A percentile compares a stretch with the other conserved stretches of the same genome.
Evolutionary conservation across 2,113 vertebrate genomes (phyloP).

Genomic region (Gymnocephalus cernua): DNA sequence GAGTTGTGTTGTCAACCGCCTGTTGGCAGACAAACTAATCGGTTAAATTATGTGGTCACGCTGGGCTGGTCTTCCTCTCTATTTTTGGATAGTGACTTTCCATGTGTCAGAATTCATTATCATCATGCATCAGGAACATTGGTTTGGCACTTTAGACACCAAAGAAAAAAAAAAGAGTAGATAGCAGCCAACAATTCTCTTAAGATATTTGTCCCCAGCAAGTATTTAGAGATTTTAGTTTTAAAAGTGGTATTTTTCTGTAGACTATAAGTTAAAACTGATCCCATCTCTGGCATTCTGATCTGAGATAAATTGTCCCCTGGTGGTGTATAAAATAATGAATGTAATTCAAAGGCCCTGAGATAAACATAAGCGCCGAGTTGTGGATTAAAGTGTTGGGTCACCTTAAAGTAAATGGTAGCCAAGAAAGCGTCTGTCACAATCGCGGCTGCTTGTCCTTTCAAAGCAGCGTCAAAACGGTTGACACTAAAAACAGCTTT

Average conservation of each 20-base stretch:
- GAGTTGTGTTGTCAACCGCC: not conserved
- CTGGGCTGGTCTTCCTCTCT: not conserved
- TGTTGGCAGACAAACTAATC: slow-evolving; percentile 11
- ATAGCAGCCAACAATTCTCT: not conserved
- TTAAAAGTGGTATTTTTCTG: not conserved
- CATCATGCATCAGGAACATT: not conserved
- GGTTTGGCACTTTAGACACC: not conserved
- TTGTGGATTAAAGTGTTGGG: not conserved
- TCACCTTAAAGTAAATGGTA: not conserved
- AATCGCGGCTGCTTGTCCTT: not conserved
- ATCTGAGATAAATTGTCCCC: slow-evolving; percentile 9
- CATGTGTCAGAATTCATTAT: slow-evolving; percentile 22
- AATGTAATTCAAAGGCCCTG: not conserved
- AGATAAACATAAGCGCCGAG: not conserved
- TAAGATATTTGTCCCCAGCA: not conserved
- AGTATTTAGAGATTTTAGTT: not conserved
- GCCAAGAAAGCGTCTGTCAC: not conserved
- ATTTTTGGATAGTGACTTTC: slow-evolving; percentile 25
- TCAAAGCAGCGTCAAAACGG: not conserved
- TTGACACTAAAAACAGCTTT: not conserved
- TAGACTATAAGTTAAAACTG: not conserved
- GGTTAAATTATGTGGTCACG: slow-evolving; percentile 1
- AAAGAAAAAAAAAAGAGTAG: not conserved
- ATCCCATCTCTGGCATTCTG: not conserved
- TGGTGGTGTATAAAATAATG: slow-evolving; percentile 7